phyloP scores from a whole-genome alignment of 2,797 vertebrate species.

The Spheniscus humboldti region DNA sequence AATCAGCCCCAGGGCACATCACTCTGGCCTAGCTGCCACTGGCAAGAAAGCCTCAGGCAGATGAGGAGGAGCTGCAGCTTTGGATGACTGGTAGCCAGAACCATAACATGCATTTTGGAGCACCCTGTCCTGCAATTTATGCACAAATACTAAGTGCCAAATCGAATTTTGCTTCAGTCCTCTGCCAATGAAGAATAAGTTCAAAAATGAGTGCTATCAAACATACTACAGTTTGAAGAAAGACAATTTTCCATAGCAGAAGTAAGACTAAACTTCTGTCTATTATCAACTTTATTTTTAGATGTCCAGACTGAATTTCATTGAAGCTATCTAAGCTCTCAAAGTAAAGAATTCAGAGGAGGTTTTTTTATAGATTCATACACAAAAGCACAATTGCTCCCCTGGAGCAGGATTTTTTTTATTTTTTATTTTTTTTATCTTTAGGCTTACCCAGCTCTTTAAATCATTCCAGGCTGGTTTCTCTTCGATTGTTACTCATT shows the following conservation, averaged over 20 bases:
- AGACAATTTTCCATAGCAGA: not conserved
- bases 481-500: not conserved
- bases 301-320: slow-evolving; percentile 33
- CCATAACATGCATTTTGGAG: not conserved
- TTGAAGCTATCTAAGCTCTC: not conserved
- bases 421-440: not conserved
- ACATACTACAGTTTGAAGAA: not conserved
- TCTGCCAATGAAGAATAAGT: not conserved
- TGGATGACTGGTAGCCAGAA: not conserved
- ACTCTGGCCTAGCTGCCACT: not conserved
- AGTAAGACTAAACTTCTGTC: not conserved
- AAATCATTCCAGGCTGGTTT: not conserved
- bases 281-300: slow-evolving; percentile 8
- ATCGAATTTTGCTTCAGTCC: not conserved
- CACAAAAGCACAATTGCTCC: slow-evolving; percentile 10
- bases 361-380: not conserved
- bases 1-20: not conserved
- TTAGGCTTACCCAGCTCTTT: not conserved
- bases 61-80: not conserved
- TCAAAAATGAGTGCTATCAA: not conserved
- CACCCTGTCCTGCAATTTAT: not conserved
- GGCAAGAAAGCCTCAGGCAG: not conserved
- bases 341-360: slow-evolving; percentile 22
- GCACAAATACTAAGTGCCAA: not conserved
- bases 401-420: not conserved